These are phyloP conservation scores for Seriola dumerili DNA, from an alignment of 2,113 vertebrate genomes.

Conservation along the genomic window DNA sequence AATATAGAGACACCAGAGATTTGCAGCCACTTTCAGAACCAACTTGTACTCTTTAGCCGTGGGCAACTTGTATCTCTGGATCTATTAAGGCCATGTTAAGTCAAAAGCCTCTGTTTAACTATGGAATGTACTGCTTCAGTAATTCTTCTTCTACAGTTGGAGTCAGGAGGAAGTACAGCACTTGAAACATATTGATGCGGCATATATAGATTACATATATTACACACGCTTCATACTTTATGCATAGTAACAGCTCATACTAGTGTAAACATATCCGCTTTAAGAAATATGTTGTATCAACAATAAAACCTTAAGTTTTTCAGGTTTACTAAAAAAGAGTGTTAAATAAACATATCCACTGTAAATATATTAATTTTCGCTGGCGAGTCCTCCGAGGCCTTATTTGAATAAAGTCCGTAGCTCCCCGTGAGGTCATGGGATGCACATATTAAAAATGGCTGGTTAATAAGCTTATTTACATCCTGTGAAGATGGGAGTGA, in stretches of 20 bases:
- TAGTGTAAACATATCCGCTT: too few relatives aligned
- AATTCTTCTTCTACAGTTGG: constrained; percentile 21
- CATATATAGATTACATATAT: not conserved
- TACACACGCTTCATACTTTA: not conserved
- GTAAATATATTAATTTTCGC: constrained; percentile 33
- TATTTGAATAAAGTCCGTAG: constrained; percentile 41
- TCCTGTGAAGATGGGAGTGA: constrained; percentile 54
- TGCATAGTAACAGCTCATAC: too few relatives aligned
- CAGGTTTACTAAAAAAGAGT: not conserved
- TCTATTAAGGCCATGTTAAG: constrained; percentile 47
- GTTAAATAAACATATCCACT: constrained; percentile 25
- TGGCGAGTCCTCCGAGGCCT: constrained; percentile 20
- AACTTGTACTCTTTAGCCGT: constrained; percentile 50
- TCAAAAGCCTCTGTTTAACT: constrained; percentile 42
- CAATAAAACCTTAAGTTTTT: not conserved
- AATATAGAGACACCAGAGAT: constrained; percentile 35
- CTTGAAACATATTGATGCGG: constrained; percentile 14
- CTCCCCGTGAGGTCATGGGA: constrained; percentile 56
- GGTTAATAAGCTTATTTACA: constrained; percentile 84
- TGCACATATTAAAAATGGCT: constrained; percentile 63
- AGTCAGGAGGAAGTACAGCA: not conserved
- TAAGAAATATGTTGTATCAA: too few relatives aligned
- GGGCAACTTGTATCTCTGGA: constrained; percentile 44
- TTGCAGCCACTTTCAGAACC: constrained; percentile 52
- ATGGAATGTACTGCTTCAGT: constrained; percentile 29